A percentile compares a stretch with the other conserved stretches of the same genome.
These are phyloP conservation scores for Trachurus trachurus DNA, from an alignment of 2,797 vertebrate species.

Conservation along the genomic window DNA sequence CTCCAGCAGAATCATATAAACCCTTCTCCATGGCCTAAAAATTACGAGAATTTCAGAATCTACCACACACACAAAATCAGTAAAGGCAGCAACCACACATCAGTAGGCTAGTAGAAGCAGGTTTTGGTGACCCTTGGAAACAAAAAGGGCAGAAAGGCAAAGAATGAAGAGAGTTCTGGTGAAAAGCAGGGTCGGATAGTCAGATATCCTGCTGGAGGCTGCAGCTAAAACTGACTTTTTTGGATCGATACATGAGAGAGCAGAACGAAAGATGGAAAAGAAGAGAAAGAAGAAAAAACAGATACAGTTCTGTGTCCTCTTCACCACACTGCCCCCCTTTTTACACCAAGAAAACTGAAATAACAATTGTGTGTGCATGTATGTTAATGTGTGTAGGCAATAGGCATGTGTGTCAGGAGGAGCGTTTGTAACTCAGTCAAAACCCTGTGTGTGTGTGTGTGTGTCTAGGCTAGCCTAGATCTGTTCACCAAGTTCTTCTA, in stretches of 20 bases:
- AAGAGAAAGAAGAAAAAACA: constrained; percentile 29
- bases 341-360: constrained; percentile 51
- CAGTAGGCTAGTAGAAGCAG: background rate
- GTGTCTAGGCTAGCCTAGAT: no score
- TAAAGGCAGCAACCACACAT: background rate
- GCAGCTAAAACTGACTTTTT: constrained; percentile 72
- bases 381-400: constrained; percentile 16
- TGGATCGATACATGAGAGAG: constrained; percentile 75
- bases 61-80: background rate
- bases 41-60: background rate
- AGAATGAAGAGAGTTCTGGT: constrained; percentile 11
- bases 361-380: constrained; percentile 19
- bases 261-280: constrained; percentile 45
- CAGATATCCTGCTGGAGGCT: constrained; percentile 65
- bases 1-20: constrained; percentile 12
- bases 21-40: background rate
- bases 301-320: constrained; percentile 52
- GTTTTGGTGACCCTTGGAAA: background rate
- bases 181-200: constrained; percentile 40
- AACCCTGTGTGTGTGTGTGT: no score
- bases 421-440: no score
- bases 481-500: no score
- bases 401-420: constrained; percentile 8
- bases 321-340: constrained; percentile 50
- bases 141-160: background rate